Percentiles rank a stretch among this genome's conserved stretches.
Conservation (phyloP, 1,140 invertebrate genomes). For the Rhopalosiphum padi region DNA sequence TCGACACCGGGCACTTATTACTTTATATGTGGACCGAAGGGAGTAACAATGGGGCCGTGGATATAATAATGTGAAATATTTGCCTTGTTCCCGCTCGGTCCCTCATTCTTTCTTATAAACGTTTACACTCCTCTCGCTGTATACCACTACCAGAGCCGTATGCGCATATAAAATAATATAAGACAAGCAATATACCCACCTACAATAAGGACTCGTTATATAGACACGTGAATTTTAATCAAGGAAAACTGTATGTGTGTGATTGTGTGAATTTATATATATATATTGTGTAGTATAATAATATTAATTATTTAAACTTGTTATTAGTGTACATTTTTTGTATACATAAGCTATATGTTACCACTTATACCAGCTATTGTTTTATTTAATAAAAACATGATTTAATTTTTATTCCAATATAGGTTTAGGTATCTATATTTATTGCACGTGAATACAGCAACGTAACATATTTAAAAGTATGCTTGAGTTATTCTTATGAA, state of each 20-base stretch:
- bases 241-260: neutral
- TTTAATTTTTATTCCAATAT: neutral
- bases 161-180: neutral
- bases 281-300: neutral
- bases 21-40: conserved; percentile 4
- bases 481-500: neutral
- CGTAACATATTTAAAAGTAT: neutral
- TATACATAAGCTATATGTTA: neutral
- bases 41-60: conserved; percentile 22
- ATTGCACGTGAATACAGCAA: neutral
- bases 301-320: neutral
- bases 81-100: conserved; percentile 39
- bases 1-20: conserved; percentile 49
- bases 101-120: conserved; percentile 5
- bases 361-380: neutral
- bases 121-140: neutral
- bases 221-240: neutral
- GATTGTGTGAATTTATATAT: neutral
- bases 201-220: neutral
- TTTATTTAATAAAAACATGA: neutral
- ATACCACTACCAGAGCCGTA: neutral
- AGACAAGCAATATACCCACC: neutral
- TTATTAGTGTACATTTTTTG: neutral
- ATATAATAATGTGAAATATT: conserved; percentile 51
- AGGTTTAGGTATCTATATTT: neutral